Conservation (phyloP, 2,797 vertebrate genomes). For the Orientallactaga sibirica region DNA sequence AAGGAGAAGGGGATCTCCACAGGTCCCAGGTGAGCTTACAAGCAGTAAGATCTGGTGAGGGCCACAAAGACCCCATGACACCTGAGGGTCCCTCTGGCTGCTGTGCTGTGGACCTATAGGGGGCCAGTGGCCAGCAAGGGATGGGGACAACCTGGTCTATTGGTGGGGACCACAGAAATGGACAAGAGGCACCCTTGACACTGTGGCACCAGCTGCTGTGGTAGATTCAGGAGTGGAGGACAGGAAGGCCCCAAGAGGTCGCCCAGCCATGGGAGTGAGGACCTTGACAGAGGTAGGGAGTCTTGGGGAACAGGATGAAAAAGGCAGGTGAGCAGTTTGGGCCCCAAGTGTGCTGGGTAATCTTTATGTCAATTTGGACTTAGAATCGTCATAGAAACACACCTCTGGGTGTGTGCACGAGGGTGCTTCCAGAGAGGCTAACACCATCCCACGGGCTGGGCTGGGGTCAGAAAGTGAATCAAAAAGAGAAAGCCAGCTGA, state of each 20-base stretch:
- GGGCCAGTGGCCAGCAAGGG: not conserved
- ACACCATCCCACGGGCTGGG: no score
- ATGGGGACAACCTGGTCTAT: not conserved
- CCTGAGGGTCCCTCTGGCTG: not conserved
- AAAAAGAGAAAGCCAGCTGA: not conserved
- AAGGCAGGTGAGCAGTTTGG: not conserved
- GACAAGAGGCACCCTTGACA: not conserved
- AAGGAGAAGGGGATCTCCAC: no score
- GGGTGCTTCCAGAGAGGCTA: not conserved
- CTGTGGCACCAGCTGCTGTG: accelerated
- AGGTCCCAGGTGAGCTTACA: not conserved
- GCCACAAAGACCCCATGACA: not conserved
- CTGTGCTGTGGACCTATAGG: not conserved
- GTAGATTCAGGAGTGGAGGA: accelerated
- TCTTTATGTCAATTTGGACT: not conserved
- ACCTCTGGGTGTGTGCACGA: no score
- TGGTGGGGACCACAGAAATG: not conserved
- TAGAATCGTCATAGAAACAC: not conserved
- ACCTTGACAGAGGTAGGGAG: not conserved
- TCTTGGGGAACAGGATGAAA: not conserved
- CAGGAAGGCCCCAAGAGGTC: not conserved
- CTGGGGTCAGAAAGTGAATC: not conserved
- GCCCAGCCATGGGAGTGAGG: not conserved
- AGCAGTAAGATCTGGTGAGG: not conserved
- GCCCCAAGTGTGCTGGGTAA: not conserved